Evolutionary conservation across 2,797 vertebrate species (phyloP).

Genomic region (Gambelia wislizenii): DNA sequence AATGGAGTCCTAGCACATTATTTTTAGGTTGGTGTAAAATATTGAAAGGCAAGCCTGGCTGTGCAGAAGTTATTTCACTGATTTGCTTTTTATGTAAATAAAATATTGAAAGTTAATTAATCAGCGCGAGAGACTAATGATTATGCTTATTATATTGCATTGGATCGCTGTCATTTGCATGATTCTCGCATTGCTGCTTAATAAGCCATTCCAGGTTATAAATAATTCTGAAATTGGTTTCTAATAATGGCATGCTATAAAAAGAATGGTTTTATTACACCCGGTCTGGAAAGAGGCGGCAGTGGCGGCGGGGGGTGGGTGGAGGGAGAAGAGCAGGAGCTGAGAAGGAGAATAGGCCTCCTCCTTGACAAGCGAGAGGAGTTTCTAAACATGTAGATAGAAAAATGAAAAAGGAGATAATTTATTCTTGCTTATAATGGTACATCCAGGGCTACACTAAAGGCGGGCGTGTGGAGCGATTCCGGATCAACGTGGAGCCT

Average conservation of each 20-base stretch:
- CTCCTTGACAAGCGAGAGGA: constrained; percentile 18
- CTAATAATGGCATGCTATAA: constrained; percentile 89
- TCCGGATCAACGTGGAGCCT: constrained; percentile 69
- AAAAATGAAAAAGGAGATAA: constrained; percentile 68
- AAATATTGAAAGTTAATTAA: constrained; percentile 86
- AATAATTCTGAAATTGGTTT: constrained; percentile 91
- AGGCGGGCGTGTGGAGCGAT: constrained; percentile 73
- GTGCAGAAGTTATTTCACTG: constrained; percentile 87
- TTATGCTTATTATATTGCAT: constrained; percentile 91
- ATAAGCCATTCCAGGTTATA: constrained; percentile 91
- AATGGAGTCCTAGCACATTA: constrained; percentile 84
- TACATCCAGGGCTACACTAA: constrained; percentile 64
- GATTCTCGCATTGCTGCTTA: constrained; percentile 92
- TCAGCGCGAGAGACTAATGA: constrained; percentile 90
- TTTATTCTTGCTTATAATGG: constrained; percentile 71
- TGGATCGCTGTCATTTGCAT: constrained; percentile 90
- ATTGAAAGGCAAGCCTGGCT: constrained; percentile 86
- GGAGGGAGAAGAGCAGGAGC: constrained; percentile 69
- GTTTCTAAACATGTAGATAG: constrained; percentile 44
- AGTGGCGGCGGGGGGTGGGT: neutral
- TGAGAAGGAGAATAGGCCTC: constrained; percentile 71
- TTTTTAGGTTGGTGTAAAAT: constrained; percentile 84
- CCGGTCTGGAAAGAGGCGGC: constrained; percentile 72
- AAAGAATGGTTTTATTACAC: constrained; percentile 86
- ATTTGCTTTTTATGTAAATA: constrained; percentile 94